phyloP scores from a whole-genome alignment of 2,113 vertebrate species.

The Protomyctophum bolini region DNA sequence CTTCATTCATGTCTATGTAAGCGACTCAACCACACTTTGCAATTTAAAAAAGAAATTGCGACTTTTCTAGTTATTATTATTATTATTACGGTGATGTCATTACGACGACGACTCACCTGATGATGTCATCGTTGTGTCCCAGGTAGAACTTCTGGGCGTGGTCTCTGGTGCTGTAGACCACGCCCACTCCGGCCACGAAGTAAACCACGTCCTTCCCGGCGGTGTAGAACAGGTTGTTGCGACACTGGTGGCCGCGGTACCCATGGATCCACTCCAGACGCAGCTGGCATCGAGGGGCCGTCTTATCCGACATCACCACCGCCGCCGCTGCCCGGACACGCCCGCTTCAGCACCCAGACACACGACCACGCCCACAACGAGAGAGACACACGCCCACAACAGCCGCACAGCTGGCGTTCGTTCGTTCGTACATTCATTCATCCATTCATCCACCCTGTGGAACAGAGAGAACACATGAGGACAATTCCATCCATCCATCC shows the following conservation, averaged over 20 bases:
- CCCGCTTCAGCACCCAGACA: no score
- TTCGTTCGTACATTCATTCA: no score
- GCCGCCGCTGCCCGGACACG: not conserved
- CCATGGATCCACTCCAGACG: constrained; percentile 98
- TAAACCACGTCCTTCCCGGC: constrained; percentile 95
- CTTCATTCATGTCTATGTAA: no score
- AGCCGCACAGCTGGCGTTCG: no score
- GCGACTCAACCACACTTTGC: no score
- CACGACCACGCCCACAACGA: not conserved
- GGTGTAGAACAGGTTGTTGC: constrained; percentile 99
- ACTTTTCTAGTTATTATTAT: no score
- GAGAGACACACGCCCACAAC: not conserved
- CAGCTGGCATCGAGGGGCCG: constrained; percentile 92
- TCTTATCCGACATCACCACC: constrained; percentile 89
- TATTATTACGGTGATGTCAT: not conserved
- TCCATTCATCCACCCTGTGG: no score
- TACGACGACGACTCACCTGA: constrained; percentile 84
- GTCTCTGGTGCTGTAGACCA: constrained; percentile 96
- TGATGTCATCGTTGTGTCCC: constrained; percentile 98
- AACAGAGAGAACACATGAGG: no score
- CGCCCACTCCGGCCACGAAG: constrained; percentile 96
- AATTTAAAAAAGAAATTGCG: no score
- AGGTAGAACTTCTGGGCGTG: constrained; percentile 98
- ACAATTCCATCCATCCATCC: no score
- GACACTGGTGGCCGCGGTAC: constrained; percentile 96